Evolutionary conservation across 2,113 vertebrate species (phyloP).

Genomic region (Nipponia nippon): DNA sequence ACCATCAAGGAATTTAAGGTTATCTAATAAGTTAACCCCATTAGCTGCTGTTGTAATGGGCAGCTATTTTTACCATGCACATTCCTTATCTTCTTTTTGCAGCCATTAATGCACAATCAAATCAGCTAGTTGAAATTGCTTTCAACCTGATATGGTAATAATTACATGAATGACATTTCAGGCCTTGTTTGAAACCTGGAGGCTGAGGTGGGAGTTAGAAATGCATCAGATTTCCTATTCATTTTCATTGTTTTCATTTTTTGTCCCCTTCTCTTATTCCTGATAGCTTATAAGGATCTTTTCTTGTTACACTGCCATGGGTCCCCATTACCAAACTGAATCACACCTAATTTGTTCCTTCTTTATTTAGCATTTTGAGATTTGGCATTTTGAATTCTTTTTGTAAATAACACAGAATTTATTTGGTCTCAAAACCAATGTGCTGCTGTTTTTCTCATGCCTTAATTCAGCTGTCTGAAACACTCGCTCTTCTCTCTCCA

Average conservation of each 20-base stretch:
- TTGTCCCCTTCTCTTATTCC: not conserved
- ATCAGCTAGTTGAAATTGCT: conserved; percentile 56
- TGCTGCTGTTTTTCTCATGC: not conserved
- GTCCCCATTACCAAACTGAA: not conserved
- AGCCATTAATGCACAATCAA: conserved; percentile 67
- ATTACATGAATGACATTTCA: conserved; percentile 73
- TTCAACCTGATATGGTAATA: conserved; percentile 63
- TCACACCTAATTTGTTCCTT: not conserved
- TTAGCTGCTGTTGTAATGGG: conserved; percentile 6
- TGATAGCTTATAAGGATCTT: not conserved
- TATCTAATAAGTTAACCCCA: conserved; percentile 29
- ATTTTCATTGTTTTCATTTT: not conserved
- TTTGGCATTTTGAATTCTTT: not conserved
- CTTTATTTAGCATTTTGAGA: not conserved
- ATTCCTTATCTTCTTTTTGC: conserved; percentile 65
- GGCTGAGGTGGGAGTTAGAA: conserved; percentile 1
- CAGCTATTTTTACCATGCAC: not conserved
- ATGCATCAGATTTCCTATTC: conserved; percentile 4
- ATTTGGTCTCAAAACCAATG: not conserved
- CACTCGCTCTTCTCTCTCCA: not conserved
- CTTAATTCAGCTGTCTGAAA: conserved; percentile 27
- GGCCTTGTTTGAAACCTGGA: conserved; percentile 44
- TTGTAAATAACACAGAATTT: not conserved
- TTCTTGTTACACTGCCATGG: conserved; percentile 10
- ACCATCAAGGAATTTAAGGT: not conserved